Conservation (phyloP, 2,113 vertebrate genomes). For the Odocoileus virginianus region DNA sequence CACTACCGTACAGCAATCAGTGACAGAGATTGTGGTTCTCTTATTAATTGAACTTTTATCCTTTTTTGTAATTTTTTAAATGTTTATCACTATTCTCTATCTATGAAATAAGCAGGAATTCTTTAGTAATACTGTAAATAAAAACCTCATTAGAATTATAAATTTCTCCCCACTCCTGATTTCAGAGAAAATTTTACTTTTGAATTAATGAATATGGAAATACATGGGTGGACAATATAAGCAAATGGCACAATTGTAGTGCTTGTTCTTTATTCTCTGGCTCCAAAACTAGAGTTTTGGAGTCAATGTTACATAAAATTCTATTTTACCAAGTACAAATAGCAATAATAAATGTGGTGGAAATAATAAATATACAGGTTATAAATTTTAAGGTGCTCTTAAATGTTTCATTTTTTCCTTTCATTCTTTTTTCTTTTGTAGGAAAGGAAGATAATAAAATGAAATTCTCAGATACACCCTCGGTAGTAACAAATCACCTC, state of each 20-base stretch:
- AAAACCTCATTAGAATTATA: not conserved
- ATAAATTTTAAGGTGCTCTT: not conserved
- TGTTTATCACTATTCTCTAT: not conserved
- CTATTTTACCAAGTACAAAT: not conserved
- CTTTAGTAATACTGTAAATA: not conserved
- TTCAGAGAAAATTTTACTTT: slow-evolving; percentile 23
- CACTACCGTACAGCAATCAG: not conserved
- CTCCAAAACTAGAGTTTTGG: not conserved
- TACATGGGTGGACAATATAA: not conserved
- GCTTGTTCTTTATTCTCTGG: not conserved
- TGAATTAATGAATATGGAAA: slow-evolving; percentile 6
- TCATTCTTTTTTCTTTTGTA: not conserved
- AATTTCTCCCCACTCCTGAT: not conserved
- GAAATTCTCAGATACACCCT: not conserved
- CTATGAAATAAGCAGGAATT: not conserved
- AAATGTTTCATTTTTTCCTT: not conserved
- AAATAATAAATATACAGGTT: not conserved
- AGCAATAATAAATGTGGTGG: not conserved
- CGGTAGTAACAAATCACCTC: not conserved
- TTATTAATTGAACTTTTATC: not conserved
- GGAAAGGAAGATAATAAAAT: slow-evolving; percentile 47
- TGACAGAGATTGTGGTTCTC: not conserved
- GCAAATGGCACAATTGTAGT: not conserved
- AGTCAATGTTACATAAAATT: not conserved
- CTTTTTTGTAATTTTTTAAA: not conserved